Evolutionary conservation across 2,888 invertebrate genomes (phyloP), one percentile per base, ranked within the genome.

Genomic region (Lasioglossum villosulum): DNA sequence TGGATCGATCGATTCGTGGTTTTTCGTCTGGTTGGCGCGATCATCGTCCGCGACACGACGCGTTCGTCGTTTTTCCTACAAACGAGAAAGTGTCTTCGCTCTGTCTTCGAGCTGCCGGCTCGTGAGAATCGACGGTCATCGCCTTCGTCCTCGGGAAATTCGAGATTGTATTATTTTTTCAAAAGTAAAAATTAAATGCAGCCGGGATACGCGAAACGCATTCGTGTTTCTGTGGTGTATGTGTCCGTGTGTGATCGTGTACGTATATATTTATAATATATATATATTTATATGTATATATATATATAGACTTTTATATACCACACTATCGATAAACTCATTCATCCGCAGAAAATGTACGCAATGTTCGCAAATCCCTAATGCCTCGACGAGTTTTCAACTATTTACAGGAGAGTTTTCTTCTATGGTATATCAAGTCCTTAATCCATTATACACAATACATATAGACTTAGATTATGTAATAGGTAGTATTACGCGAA

Each of bases 361-460:
- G 89, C 84, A 75, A 63, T 93, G 91, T 93, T 91, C 91, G 92
- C 92, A 93, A 94, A 94, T 94, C 94, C 94, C 94, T 95, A 95
- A 95, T 93, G 94, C 93, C 94, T 94, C 93, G 92, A 86, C 90
- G 85, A 90, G 78, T 84, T 56, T 56, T 91, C 92, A 92, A 92
- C 93, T 95, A 95, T 95, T 91, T 95, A 95, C 95, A 95, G 92
- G 92, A 92, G 91, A 93, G 93, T 94, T 92, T 93, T 94, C 91
- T 68, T 93, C 93, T 95, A 93, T 94, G 92, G 92, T 93, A 92
- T 91, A 93, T 94, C 93, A 92, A 94, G 93, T 94, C 93, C 93
- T 94, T 94, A 94, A 93, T 93, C 93, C 93, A 93, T 94, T 94
- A 94, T 95, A 94, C 94, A 94, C 94, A 95, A 92, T 94, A 95